Evolutionary conservation across 2,113 vertebrate species (phyloP).

Genomic region (Ceratotherium simum): DNA sequence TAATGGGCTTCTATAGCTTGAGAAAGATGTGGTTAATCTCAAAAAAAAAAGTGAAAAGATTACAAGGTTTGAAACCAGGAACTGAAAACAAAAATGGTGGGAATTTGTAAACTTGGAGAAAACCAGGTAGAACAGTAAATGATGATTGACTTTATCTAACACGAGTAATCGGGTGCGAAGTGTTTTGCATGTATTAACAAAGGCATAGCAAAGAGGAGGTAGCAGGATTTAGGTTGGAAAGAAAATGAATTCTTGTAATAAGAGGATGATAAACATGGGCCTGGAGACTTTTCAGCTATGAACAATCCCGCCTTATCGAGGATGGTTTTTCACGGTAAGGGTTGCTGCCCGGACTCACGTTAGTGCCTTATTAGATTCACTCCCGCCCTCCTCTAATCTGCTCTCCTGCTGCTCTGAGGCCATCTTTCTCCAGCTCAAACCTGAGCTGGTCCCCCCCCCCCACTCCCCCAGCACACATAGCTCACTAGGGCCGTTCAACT

Average conservation of each 20-base stretch:
- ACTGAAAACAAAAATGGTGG: not conserved
- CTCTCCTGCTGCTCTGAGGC: not conserved
- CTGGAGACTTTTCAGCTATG: too few relatives aligned
- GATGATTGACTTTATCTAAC: not conserved
- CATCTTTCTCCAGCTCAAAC: not conserved
- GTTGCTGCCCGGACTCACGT: fast-evolving
- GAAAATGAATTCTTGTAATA: not conserved
- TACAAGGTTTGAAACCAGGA: not conserved
- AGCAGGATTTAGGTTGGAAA: not conserved
- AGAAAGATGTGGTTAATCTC: not conserved
- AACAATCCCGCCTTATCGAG: not conserved
- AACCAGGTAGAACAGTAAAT: not conserved
- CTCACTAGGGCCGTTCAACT: not conserved
- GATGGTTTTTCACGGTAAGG: not conserved
- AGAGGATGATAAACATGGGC: not conserved
- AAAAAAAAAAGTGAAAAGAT: not conserved
- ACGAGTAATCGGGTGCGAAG: not conserved
- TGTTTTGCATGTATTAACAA: not conserved
- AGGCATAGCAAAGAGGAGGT: not conserved
- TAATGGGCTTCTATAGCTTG: not conserved
- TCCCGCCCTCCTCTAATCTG: not conserved
- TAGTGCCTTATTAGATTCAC: fast-evolving
- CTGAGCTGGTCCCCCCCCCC: too few relatives aligned
- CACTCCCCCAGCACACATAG: not conserved
- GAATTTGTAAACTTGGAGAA: not conserved